A percentile compares a stretch with the other conserved stretches of the same genome.
Evolutionary conservation across 64 coral and sea anemone genomes (phyloP).

Genomic region (Anthopleura sola): DNA sequence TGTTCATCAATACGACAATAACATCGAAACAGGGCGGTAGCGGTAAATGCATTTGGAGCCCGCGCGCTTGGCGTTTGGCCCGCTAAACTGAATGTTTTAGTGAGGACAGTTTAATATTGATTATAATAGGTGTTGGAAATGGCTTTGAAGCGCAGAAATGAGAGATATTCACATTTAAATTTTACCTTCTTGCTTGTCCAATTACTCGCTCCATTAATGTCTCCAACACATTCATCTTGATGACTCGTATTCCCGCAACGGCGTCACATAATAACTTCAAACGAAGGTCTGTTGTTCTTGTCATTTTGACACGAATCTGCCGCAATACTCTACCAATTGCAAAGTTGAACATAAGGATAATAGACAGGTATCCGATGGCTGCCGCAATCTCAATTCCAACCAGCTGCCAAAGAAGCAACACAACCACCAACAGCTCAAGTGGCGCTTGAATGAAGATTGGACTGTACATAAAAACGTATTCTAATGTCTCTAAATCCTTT

Average conservation of each 20-base stretch:
- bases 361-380: not conserved
- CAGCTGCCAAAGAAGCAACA: constrained; percentile 33
- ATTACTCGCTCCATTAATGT: constrained; percentile 2
- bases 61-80: too few species aligned
- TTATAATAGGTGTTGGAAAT: not conserved
- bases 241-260: constrained; percentile 30
- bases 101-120: too few species aligned
- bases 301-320: not conserved
- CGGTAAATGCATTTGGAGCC: too few species aligned
- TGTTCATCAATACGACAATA: too few species aligned
- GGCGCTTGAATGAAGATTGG: constrained; percentile 32
- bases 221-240: constrained; percentile 59
- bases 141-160: too few species aligned
- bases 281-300: constrained; percentile 25
- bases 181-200: constrained; percentile 3
- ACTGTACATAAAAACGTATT: constrained; percentile 25
- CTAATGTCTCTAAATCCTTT: constrained; percentile 42
- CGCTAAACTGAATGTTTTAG: too few species aligned
- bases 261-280: constrained; percentile 34
- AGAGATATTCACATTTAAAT: not conserved
- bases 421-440: constrained; percentile 25
- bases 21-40: too few species aligned
- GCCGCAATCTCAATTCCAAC: constrained; percentile 18
- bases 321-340: not conserved
- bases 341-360: constrained; percentile 29